These are phyloP conservation scores for Halcyon chelicuti DNA, from an alignment of 2,797 vertebrate species.

Conservation along the genomic window DNA sequence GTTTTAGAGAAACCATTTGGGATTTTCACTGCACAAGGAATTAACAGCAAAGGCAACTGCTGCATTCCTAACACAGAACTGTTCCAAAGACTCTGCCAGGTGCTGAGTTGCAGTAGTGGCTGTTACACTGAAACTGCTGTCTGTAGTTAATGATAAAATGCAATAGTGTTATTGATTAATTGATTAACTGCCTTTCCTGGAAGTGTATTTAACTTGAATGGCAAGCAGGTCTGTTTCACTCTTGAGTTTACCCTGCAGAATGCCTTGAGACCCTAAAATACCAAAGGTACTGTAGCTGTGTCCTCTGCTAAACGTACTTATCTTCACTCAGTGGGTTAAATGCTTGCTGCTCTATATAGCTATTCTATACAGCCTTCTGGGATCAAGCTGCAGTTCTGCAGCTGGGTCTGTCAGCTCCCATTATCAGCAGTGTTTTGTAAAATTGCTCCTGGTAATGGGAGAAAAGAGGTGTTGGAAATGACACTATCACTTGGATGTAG, in stretches of 20 bases:
- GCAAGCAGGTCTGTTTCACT: not conserved
- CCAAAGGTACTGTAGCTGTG: not conserved
- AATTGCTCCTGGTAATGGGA: not conserved
- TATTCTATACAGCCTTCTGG: not conserved
- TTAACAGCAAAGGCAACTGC: not conserved
- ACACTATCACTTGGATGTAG: not conserved
- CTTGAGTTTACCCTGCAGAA: not conserved
- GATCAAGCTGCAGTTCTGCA: not conserved
- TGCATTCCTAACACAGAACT: not conserved
- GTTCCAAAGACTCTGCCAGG: not conserved
- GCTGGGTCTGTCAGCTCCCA: not conserved
- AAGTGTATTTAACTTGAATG: not conserved
- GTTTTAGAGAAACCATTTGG: not conserved
- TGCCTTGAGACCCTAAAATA: not conserved
- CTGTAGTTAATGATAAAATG: not conserved
- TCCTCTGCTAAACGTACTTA: not conserved
- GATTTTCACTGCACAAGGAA: not conserved
- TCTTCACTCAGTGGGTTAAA: not conserved
- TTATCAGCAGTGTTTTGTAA: constrained; percentile 3
- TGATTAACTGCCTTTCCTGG: not conserved
- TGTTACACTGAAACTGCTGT: not conserved
- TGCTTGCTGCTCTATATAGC: not conserved
- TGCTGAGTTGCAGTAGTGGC: not conserved
- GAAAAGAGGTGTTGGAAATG: not conserved
- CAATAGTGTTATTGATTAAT: not conserved